Percentiles rank a stretch among this genome's conserved stretches.
phyloP scores from a whole-genome alignment of 2,888 invertebrate genomes.

The Parnassius smintheus region DNA sequence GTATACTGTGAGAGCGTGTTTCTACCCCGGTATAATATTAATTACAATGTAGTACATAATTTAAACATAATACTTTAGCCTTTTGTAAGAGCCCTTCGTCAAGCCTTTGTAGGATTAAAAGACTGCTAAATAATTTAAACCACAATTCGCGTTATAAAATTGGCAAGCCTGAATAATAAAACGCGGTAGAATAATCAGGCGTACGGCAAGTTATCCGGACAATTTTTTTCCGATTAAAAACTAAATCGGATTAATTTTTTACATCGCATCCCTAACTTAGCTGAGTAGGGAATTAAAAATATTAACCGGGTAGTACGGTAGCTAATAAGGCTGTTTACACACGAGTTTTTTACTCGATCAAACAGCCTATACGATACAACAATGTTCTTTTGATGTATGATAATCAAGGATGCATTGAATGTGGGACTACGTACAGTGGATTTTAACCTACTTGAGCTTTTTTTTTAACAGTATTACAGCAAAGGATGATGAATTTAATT shows the following conservation, averaged over 20 bases:
- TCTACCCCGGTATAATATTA: too few species aligned
- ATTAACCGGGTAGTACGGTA: conserved; percentile 16
- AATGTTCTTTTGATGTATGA: conserved; percentile 5
- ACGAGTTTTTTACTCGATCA: conserved; percentile 7
- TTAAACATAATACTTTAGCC: too few species aligned
- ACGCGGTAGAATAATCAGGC: not conserved
- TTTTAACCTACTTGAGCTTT: conserved; percentile 8
- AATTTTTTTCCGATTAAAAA: conserved; percentile 19
- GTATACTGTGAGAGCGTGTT: too few species aligned
- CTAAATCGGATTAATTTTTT: conserved; percentile 23
- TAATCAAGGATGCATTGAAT: not conserved
- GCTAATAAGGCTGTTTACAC: conserved; percentile 15
- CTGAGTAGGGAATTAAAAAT: conserved; percentile 17
- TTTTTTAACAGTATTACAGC: not conserved
- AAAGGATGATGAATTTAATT: too few species aligned
- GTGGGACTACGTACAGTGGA: not conserved
- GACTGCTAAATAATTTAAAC: conserved; percentile 11
- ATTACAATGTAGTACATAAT: too few species aligned
- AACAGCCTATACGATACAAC: conserved; percentile 13
- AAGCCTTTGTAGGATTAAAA: conserved; percentile 5
- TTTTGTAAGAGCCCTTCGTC: not conserved
- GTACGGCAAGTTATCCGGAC: conserved; percentile 2
- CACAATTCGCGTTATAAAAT: conserved; percentile 5
- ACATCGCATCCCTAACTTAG: conserved; percentile 13
- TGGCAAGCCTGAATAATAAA: conserved; percentile 1